Evolutionary conservation across 2,888 invertebrate genomes (phyloP).

Genomic region (Kryphioiulus occultus): DNA sequence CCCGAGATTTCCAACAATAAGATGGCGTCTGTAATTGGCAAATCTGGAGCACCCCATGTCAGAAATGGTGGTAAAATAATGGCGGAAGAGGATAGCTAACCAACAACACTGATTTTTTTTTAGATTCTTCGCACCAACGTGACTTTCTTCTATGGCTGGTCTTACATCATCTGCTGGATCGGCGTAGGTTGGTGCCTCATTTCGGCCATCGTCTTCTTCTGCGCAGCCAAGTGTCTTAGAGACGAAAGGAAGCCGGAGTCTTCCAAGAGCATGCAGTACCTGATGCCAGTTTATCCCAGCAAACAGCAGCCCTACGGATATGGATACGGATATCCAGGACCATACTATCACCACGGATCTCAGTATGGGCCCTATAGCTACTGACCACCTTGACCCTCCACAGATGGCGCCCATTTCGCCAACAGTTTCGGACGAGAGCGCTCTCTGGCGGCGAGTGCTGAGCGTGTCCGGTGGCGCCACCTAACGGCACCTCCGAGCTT

Average conservation of each 20-base stretch:
- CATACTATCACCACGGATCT: conserved; percentile 80
- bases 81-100: no score
- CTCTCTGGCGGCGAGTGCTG: neutral
- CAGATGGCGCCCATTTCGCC: conserved; percentile 4
- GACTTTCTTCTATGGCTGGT: conserved; percentile 82
- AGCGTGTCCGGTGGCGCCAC: neutral
- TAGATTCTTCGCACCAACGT: conserved; percentile 57
- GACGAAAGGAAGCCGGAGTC: conserved; percentile 93
- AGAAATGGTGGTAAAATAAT: no score
- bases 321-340: conserved; percentile 87
- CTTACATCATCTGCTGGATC: conserved; percentile 96
- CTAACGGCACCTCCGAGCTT: neutral
- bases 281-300: conserved; percentile 96
- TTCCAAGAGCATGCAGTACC: conserved; percentile 96
- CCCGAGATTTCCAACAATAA: no score
- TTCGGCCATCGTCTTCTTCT: conserved; percentile 90
- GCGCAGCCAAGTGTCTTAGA: conserved; percentile 92
- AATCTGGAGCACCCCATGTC: no score
- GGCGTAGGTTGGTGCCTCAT: conserved; percentile 91
- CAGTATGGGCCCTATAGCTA: conserved; percentile 94
- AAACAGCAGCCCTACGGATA: conserved; percentile 74
- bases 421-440: neutral
- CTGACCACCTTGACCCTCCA: conserved; percentile 61
- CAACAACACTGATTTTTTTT: no score
- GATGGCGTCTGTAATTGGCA: no score